Conservation (phyloP, 2,113 vertebrate species). For the Myotis yumanensis region DNA sequence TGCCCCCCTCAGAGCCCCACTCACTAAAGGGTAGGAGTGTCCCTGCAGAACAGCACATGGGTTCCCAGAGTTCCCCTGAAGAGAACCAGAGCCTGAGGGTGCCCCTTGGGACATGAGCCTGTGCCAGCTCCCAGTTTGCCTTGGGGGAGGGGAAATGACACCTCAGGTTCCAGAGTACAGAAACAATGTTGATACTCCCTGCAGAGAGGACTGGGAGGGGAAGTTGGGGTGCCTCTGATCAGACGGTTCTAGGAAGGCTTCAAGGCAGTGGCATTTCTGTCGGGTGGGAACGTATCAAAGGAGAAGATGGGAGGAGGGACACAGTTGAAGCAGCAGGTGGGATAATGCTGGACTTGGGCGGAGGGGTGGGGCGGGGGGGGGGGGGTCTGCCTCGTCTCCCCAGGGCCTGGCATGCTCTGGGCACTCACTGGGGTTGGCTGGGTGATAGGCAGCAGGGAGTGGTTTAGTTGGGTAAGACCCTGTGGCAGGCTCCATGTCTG, state of each 20-base stretch:
- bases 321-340: neutral
- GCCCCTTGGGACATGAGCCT: neutral
- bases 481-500: neutral
- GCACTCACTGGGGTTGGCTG: neutral
- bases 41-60: neutral
- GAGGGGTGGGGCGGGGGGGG: accelerated
- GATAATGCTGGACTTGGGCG: neutral
- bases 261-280: neutral
- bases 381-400: accelerated
- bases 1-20: too few species aligned
- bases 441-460: neutral
- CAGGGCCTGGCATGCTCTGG: neutral
- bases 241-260: neutral
- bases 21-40: neutral
- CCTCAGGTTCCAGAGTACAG: neutral
- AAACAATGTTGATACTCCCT: neutral
- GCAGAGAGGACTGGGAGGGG: neutral
- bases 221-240: too few species aligned
- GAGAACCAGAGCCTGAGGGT: neutral
- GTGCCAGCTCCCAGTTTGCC: neutral
- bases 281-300: neutral
- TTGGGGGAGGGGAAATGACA: neutral
- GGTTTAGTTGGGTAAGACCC: neutral
- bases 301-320: too few species aligned
- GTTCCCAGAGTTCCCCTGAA: neutral